Evolutionary conservation across 2,113 vertebrate genomes (phyloP).

Genomic region (Myrmecobius fasciatus): DNA sequence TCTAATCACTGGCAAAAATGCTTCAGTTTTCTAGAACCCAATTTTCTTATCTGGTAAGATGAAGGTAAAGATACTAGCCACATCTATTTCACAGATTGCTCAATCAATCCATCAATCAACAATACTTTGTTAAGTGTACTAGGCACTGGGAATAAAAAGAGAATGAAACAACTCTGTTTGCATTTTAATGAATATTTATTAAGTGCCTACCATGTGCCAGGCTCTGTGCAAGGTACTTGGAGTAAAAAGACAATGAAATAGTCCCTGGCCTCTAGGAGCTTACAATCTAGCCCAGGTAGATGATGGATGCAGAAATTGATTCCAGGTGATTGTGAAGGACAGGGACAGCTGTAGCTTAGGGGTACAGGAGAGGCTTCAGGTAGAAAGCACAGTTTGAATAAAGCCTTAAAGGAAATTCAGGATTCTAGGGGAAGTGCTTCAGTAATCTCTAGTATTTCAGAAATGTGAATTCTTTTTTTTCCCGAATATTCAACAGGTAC

Average conservation of each 20-base stretch:
- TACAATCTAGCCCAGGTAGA: not conserved
- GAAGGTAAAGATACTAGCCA: not conserved
- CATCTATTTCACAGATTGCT: not conserved
- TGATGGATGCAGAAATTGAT: not conserved
- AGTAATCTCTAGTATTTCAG: not conserved
- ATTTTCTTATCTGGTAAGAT: not conserved
- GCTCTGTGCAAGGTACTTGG: too few relatives aligned
- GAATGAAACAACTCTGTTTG: too few relatives aligned
- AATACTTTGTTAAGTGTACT: too few relatives aligned
- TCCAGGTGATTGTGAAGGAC: not conserved
- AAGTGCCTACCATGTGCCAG: too few relatives aligned
- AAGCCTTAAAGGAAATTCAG: not conserved
- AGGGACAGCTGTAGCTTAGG: not conserved
- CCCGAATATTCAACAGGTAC: not conserved
- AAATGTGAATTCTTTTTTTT: not conserved
- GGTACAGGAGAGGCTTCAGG: not conserved
- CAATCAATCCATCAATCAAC: too few relatives aligned
- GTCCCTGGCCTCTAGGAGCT: not conserved
- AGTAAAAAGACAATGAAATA: too few relatives aligned
- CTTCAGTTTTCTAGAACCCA: not conserved
- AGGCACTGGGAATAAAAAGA: too few relatives aligned
- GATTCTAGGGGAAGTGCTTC: not conserved
- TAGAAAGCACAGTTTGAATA: not conserved
- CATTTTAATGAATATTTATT: too few relatives aligned
- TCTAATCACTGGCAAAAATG: not conserved